Evolutionary conservation across 2,888 invertebrate genomes (phyloP).

Genomic region (Ferrisia virgata): DNA sequence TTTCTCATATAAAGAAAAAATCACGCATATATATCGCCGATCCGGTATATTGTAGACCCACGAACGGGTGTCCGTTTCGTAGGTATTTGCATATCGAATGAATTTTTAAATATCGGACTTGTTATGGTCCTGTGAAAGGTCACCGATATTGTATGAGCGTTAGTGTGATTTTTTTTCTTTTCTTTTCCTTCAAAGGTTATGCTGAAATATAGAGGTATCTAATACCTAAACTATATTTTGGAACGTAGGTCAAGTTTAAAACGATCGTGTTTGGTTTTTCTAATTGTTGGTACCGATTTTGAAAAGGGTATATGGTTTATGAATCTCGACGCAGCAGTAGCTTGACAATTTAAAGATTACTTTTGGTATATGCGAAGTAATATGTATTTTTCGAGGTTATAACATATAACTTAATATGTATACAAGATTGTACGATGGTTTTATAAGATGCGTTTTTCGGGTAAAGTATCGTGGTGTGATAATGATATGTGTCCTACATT

Average conservation of each 20-base stretch:
- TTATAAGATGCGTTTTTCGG: neutral
- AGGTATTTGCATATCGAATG: neutral
- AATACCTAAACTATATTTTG: no score
- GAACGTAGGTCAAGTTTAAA: neutral
- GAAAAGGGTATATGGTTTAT: neutral
- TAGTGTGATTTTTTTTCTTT: neutral
- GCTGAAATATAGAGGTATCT: neutral
- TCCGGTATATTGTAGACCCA: neutral
- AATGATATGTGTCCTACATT: neutral
- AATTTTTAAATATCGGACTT: neutral
- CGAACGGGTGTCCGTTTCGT: neutral
- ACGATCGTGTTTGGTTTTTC: neutral
- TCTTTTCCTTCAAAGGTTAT: neutral
- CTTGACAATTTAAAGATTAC: neutral
- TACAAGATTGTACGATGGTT: neutral
- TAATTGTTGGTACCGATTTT: neutral
- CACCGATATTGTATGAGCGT: neutral
- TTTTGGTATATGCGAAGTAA: no score
- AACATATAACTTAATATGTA: no score
- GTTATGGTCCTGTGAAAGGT: neutral
- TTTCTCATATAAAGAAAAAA: neutral
- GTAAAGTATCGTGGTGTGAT: neutral
- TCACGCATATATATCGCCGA: neutral
- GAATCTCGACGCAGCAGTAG: neutral
- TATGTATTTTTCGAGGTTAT: neutral